Evolutionary conservation across 1,140 invertebrate genomes (phyloP).

Genomic region (Armadillidium nasatum): DNA sequence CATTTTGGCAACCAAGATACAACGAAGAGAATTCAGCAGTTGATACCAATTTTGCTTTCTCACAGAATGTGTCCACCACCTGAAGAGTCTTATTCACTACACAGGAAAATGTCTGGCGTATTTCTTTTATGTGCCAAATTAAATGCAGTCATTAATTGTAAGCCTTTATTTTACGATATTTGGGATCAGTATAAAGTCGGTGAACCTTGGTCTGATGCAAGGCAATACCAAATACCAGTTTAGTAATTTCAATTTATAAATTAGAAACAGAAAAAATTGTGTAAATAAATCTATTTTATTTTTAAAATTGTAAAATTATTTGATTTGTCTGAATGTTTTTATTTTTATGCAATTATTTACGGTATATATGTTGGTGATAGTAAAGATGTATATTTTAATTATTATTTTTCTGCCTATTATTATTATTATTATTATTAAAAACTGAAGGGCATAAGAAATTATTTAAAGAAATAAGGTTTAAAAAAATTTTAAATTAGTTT

Average conservation of each 20-base stretch:
- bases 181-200: constrained; percentile 44
- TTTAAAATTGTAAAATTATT: background rate
- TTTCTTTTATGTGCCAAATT: constrained; percentile 92
- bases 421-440: too few relatives aligned
- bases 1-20: constrained; percentile 83
- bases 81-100: constrained; percentile 97
- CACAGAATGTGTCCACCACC: constrained; percentile 94
- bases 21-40: constrained; percentile 62
- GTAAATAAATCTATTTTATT: background rate
- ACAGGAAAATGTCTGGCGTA: constrained; percentile 94
- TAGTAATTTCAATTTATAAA: background rate
- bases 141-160: constrained; percentile 77
- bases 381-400: background rate
- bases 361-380: background rate
- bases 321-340: background rate
- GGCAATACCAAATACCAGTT: background rate
- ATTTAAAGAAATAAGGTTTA: too few relatives aligned
- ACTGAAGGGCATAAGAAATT: too few relatives aligned
- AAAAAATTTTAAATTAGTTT: too few relatives aligned
- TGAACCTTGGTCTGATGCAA: constrained; percentile 33
- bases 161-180: constrained; percentile 77
- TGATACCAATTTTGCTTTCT: constrained; percentile 91
- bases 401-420: background rate
- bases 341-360: too few relatives aligned
- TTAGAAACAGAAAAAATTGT: background rate